phyloP scores from a whole-genome alignment of 2,888 invertebrate species.

The Alloscopus bannaensis region DNA sequence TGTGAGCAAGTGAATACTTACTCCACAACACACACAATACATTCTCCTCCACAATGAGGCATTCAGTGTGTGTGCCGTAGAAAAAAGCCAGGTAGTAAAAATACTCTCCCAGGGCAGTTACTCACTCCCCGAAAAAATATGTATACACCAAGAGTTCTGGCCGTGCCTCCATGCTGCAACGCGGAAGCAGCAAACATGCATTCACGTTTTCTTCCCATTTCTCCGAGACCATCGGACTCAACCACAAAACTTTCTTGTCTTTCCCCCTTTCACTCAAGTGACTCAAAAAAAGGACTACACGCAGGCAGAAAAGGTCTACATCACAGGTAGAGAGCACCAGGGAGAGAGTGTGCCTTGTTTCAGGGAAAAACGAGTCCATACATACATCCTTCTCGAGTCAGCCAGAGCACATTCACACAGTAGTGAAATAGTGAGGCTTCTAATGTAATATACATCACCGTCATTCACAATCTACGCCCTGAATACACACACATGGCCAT shows the following conservation, averaged over 20 bases:
- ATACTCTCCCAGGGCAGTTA: constrained; percentile 16
- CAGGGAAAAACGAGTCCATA: background rate
- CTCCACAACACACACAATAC: no score
- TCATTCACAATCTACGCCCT: constrained; percentile 14
- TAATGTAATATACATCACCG: constrained; percentile 17
- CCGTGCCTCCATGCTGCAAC: no score
- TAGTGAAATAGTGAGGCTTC: background rate
- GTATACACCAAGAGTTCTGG: no score
- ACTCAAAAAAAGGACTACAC: no score
- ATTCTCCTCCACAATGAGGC: no score
- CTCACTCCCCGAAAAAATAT: constrained; percentile 11
- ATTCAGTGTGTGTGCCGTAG: no score
- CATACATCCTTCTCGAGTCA: background rate
- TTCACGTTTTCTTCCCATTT: no score
- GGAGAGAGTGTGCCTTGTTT: constrained; percentile 9
- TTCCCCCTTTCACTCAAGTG: background rate
- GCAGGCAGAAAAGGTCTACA: no score
- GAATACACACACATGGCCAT: background rate
- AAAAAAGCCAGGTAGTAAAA: no score
- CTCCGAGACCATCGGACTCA: background rate
- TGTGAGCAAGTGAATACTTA: no score
- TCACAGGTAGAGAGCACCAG: no score
- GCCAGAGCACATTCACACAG: background rate
- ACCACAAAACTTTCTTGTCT: constrained; percentile 9
- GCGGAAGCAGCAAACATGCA: background rate